Conservation (phyloP, 2,797 vertebrate species). For the Cynopterus sphinx region DNA sequence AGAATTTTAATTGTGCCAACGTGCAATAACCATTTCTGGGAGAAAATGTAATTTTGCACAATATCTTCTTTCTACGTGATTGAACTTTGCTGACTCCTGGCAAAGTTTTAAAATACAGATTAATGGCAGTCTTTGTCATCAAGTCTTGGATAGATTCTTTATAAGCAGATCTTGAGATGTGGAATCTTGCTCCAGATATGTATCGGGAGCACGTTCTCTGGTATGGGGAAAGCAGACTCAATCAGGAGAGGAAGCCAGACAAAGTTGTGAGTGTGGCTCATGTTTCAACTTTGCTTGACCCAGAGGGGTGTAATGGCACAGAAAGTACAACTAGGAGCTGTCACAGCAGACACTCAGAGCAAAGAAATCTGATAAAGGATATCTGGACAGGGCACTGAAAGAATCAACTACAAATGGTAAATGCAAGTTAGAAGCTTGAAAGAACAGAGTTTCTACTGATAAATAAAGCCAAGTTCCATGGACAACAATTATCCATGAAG, state of each 20-base stretch:
- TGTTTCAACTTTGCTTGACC: not conserved
- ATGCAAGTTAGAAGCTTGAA: not conserved
- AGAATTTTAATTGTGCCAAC: conserved; percentile 60
- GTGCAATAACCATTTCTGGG: conserved; percentile 18
- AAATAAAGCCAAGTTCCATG: not conserved
- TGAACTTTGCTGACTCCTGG: not conserved
- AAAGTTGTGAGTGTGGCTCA: not conserved
- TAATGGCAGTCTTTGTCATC: not conserved
- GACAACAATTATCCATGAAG: not conserved
- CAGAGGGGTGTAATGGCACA: not conserved
- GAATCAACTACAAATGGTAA: not conserved
- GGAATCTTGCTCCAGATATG: not conserved
- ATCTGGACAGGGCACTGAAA: not conserved
- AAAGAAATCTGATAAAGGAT: not conserved
- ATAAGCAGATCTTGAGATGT: not conserved
- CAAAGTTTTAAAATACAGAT: not conserved
- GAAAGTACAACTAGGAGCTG: not conserved
- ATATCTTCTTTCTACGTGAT: not conserved
- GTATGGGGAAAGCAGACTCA: not conserved
- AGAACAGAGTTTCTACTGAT: not conserved
- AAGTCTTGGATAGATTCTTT: not conserved
- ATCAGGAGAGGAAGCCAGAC: not conserved
- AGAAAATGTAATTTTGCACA: conserved; percentile 26
- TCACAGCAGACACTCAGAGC: not conserved
- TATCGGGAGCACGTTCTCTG: not conserved